Evolutionary conservation across 1,140 invertebrate species (phyloP), one percentile per base, ranked within the genome.

Genomic region (Lepidurus packardi): DNA sequence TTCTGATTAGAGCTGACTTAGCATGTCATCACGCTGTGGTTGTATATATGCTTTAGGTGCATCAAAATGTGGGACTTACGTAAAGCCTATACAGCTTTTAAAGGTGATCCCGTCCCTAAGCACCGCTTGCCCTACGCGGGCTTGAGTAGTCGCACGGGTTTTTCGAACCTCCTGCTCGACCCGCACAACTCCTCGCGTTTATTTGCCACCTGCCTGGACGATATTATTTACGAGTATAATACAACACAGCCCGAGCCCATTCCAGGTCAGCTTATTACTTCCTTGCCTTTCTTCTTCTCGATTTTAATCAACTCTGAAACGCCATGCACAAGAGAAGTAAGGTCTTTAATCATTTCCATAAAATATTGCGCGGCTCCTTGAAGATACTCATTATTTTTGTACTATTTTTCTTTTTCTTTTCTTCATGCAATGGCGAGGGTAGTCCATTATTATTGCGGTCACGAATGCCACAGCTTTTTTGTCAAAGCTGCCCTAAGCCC

Each of bases 11-110:
- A 34, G 3, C 34, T 34, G 34, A 34, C 34, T 34, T 34, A 34
- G 34, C 34, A 34, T 34, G 34, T 34, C 34, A 34, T 34, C 34
- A 34, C 34, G 25, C 25, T 34, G 25, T 34, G 34, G 34, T 34
- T 34, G 34, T 34, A 53, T 34, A 11, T 45, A 73, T 78, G 74
- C 76, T 74, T 9, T 80, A 89, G 89, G 1, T 85, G 90, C 65
- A 92, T 96, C 9, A 95, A 95, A 85, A 89, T 93, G 2, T 96
- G 94, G 94, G 94, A 96, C 85, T 82, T 95, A 13, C 84, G 94
- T 43, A 93, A 94, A 82, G 93, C 90, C 81, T 94, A 95, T 82
- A 89, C 87, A 3, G 86, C 86, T 10, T 88, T 90, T 79, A 91
- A 90, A 82, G 87, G 88, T 73, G 89, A 91, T 44, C 91, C 93